Base-by-base conservation (phyloP, 2,888 invertebrate genomes). In the Yponomeuta sedellus region DNA sequence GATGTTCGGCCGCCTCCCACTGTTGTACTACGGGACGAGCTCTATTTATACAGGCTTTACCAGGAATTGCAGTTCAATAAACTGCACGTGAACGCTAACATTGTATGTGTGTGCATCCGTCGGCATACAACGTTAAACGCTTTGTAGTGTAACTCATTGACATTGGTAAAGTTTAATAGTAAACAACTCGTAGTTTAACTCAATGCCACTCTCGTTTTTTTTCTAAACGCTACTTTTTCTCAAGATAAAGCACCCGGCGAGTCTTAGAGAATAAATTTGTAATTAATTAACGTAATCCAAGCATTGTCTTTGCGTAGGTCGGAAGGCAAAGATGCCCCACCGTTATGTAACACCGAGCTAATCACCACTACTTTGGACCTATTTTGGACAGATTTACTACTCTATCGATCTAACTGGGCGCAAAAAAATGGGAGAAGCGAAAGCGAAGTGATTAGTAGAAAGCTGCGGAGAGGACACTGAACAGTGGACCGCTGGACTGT, bases 271-370 rank as follows among this genome's bases (percentile, higher is more conserved):
- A 34, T 34, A 34, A 34, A 4, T 34, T 34, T 34, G 34, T 34
- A 34, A 34, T 34, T 34, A 34, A 34, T 34, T 6, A 34, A 3
- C 34, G 34, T 34, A 28, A 66, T 64, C 66, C 68, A 61, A 68
- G 22, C 16, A 44, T 40, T 44, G 25, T 22, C 63, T 34, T 34
- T 44, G 22, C 40, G 44, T 44, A 16, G 64, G 39, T 28, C 34
- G 28, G n/a, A 62, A 16, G 10, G 28, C 25, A 25, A 58, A 44
- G 64, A 44, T 20, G 5, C 66, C 34, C 34, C 34, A 8, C 68
- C 69, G 71, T 76, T 76, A 76, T 75, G 73, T 76, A 76, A 76
- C 73, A 71, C 70, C 70, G 67, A 66, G 68, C 71, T 69, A 68
- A 69, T 34, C 61, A 72, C 70, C 69, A 64, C 69, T 70, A 61